Evolutionary conservation across 2,113 vertebrate species (phyloP), one percentile per base, ranked within the genome.

Genomic region (Ictalurus furcatus): DNA sequence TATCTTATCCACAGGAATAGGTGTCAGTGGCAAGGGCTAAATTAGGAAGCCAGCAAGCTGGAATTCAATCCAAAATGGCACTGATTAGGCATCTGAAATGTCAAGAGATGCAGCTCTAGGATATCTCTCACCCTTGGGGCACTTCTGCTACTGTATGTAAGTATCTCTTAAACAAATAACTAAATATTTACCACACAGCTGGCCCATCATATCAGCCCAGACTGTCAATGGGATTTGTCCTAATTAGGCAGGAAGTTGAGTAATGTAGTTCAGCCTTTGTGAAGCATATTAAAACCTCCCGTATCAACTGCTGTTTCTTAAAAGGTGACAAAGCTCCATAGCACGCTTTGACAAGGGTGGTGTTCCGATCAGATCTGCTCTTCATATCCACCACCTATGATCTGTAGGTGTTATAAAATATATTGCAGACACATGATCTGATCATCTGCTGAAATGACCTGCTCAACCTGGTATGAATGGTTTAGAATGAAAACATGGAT

Each of bases 61-160:
- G 74, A 84, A 63, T 71, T 48, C 65, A 67, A 76, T 88, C 54
- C 54, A 23, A 56, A 40, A 87, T 61, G 84, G 67, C 44, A 83
- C 85, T 73, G 74, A 84, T 87, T 87, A 87, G 85, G 81, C 54
- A 63, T 40, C 37, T 40, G n/a, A 87, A 91, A 89, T 85, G 88
- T 87, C 90, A 89, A 23, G 40, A 74, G 73, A 63, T 40, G 2
- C 85, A 87, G 34, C 73, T 87, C 23, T 25, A 40, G 59, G 52
- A 69, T 63, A 16, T 48, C 48, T 48, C 37, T 84, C 40, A n/a
- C 59, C 52, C 34, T 86, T 76, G 54, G 85, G 30, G 30, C 80
- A 82, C 30, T 4, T 76, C 52, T 86, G 54, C 48, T 52, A 52
- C 9, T 52, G 52, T 74, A 56, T 56, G 85, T 19, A 28, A 78